Percentiles rank a stretch among this genome's conserved stretches.
Evolutionary conservation across 2,888 invertebrate genomes (phyloP).

Genomic region (Ornithoptera priamus): DNA sequence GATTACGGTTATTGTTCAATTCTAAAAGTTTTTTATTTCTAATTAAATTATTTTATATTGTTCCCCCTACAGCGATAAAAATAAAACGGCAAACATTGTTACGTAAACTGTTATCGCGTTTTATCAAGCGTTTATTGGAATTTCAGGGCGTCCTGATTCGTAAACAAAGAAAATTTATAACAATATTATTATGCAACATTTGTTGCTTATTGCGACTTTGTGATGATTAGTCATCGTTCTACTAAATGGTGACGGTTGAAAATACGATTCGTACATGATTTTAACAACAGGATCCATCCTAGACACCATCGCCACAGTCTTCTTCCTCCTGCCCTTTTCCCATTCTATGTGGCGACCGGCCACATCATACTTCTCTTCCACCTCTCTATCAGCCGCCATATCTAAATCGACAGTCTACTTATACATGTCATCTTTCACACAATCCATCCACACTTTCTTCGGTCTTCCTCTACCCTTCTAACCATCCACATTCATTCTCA

Average conservation of each 20-base stretch:
- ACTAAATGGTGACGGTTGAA: background rate
- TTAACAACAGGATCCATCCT: no score
- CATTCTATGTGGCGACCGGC: no score
- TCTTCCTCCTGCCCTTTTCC: no score
- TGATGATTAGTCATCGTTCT: background rate
- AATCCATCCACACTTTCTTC: no score
- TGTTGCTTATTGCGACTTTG: conserved; percentile 25
- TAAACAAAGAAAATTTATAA: conserved; percentile 31
- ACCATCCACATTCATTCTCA: no score
- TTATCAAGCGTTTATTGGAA: conserved; percentile 38
- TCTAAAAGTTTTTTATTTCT: background rate
- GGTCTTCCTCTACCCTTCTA: no score
- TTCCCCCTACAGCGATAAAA: background rate
- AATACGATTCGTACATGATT: background rate
- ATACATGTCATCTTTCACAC: no score
- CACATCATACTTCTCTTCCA: no score
- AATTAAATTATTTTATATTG: background rate
- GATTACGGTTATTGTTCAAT: background rate
- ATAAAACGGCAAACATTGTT: conserved; percentile 42
- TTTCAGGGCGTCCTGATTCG: conserved; percentile 38
- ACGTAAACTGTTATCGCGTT: conserved; percentile 25
- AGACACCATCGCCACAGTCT: no score
- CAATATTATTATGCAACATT: conserved; percentile 33
- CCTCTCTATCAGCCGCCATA: no score
- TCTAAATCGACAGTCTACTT: no score